Evolutionary conservation across 2,797 vertebrate species (phyloP).

Genomic region (Anabas testudineus): DNA sequence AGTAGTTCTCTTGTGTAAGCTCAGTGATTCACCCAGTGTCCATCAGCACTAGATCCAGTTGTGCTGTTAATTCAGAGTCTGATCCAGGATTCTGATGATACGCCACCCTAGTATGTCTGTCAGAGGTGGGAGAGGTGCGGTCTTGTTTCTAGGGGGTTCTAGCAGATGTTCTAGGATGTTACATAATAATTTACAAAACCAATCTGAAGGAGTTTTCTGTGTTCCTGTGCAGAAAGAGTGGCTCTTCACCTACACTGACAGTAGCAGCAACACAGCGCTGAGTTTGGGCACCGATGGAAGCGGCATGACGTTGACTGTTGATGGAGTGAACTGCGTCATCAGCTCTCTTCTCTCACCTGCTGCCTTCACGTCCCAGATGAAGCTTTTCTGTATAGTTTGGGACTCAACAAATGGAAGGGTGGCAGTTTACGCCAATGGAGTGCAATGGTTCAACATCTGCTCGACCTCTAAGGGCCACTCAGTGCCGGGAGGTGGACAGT

Average conservation of each 20-base stretch:
- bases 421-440: slow-evolving; percentile 77
- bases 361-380: slow-evolving; percentile 85
- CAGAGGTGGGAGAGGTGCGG: no score
- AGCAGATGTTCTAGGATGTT: no score
- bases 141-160: no score
- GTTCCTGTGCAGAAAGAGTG: slow-evolving; percentile 73
- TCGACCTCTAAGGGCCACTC: slow-evolving; percentile 58
- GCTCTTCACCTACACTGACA: slow-evolving; percentile 86
- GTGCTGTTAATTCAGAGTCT: no score
- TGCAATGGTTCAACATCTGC: slow-evolving; percentile 78
- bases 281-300: slow-evolving; percentile 77
- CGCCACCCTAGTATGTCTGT: no score
- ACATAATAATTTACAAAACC: no score
- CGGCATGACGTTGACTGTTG: slow-evolving; percentile 81
- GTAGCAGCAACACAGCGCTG: slow-evolving; percentile 56
- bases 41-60: no score
- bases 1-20: no score
- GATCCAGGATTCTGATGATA: no score
- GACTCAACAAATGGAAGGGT: slow-evolving; percentile 74
- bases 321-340: slow-evolving; percentile 80
- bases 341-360: slow-evolving; percentile 66
- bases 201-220: not conserved
- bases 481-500: slow-evolving; percentile 81
- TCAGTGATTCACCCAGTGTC: no score
- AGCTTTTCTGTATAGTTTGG: slow-evolving; percentile 88